Base-by-base conservation (phyloP, 2,888 invertebrate species). In the Podotricha telesiphe region DNA sequence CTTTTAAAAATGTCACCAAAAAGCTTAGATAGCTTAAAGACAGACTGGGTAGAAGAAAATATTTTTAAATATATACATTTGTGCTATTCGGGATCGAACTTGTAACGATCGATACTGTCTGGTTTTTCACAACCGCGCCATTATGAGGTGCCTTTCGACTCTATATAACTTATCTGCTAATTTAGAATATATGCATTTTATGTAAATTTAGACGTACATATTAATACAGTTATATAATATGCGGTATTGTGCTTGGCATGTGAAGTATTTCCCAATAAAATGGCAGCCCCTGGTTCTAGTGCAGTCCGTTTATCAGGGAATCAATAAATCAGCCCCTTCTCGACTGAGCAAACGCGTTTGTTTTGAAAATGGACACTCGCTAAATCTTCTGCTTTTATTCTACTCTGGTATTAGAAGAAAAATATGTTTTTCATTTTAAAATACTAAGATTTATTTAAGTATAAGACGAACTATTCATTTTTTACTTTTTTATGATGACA, bases 301-400 rank as follows among this genome's bases (percentile, higher is more conserved):
- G 51, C 65, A 55, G 67, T 68, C 72, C 73, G 73, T 79, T 75
- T 77, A 77, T 78, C 77, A 75, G 71, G 65, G 71, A 73, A 75
- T 75, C 77, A 73, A 77, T 77, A 77, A 76, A 78, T 78, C 78
- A 76, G 74, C 65, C 73, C 68, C 71, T 73, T 72, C 74, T 67
- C 75, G 74, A 67, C 65, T 72, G 73, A 75, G 70, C 66, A 75
- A 74, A 75, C 74, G 73, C 74, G 74, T 77, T 74, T 77, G 75
- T 77, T 77, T 77, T 75, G 72, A 72, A 74, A 76, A 74, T 73
- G 73, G 73, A 74, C 74, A 75, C 71, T 61, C 69, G 70, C 70
- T 70, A 74, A 73, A 74, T 74, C 71, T 74, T 69, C 70, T 58
- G 70, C 74, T 75, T 75, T 76, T 74, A 73, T 70, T 74, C 73